A percentile compares a stretch with the other conserved stretches of the same genome.
Evolutionary conservation across 2,797 vertebrate genomes (phyloP).

Genomic region (Syndactyla subalaris): DNA sequence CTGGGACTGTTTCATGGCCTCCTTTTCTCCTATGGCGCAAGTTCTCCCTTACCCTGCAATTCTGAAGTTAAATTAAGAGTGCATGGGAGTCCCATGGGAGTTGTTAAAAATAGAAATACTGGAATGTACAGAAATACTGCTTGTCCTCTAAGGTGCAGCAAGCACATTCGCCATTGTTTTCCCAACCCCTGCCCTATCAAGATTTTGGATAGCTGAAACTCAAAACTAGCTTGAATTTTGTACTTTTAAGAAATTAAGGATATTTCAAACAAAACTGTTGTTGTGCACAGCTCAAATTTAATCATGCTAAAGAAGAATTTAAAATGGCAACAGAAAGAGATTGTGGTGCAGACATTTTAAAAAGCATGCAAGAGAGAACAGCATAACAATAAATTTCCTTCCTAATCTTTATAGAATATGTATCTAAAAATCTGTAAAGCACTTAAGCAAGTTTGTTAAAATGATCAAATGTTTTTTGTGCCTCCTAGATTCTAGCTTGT

Average conservation of each 20-base stretch:
- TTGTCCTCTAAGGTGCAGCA: not conserved
- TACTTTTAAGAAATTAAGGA: not conserved
- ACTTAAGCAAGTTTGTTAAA: not conserved
- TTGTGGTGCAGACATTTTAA: not conserved
- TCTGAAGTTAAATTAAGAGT: not conserved
- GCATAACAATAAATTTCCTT: not conserved
- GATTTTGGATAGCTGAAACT: not conserved
- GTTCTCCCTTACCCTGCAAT: not conserved
- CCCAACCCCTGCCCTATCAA: rapidly evolving
- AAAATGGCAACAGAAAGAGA: not conserved
- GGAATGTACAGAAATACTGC: not conserved
- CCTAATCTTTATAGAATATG: not conserved
- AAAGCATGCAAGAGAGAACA: not conserved
- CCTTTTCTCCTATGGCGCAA: not conserved
- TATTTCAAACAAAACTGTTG: not conserved
- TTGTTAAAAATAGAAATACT: not conserved
- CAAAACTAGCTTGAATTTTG: not conserved
- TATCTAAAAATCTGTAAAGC: not conserved
- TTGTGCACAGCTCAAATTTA: not conserved
- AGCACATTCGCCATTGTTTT: not conserved
- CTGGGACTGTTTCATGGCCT: not conserved
- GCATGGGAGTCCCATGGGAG: not conserved
- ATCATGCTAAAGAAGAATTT: not conserved
- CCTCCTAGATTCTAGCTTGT: not conserved
- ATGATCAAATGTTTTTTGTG: not conserved